phyloP scores from a whole-genome alignment of 2,888 invertebrate genomes.

The Trissolcus japonicus region DNA sequence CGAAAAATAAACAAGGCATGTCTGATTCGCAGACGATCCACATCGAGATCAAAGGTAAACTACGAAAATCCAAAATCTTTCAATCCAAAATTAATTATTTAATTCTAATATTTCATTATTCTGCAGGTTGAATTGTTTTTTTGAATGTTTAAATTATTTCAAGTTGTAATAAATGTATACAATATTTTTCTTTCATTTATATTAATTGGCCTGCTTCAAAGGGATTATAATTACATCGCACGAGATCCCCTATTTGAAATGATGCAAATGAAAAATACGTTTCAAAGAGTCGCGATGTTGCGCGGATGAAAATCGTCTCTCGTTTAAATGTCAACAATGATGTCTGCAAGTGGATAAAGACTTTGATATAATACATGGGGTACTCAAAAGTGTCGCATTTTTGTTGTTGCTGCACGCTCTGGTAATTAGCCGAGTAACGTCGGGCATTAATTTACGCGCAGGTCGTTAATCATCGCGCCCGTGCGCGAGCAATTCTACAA shows the following conservation, averaged over 20 bases:
- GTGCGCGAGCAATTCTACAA: slow-evolving; percentile 29
- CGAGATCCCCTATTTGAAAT: not conserved
- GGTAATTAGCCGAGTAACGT: slow-evolving; percentile 31
- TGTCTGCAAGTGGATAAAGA: slow-evolving; percentile 9
- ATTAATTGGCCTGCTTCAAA: slow-evolving; percentile 4
- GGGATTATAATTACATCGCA: slow-evolving; percentile 8
- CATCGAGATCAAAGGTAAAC: slow-evolving; percentile 77
- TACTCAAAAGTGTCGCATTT: slow-evolving; percentile 26
- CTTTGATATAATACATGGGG: slow-evolving; percentile 16
- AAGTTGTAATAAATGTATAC: not conserved
- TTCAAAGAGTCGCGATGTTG: no score
- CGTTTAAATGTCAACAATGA: not conserved
- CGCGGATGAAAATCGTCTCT: no score
- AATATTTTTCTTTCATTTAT: not conserved
- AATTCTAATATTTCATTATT: not conserved
- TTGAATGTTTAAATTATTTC: not conserved
- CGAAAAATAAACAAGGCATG: slow-evolving; percentile 88
- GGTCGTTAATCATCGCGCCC: slow-evolving; percentile 28
- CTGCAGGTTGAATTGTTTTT: not conserved
- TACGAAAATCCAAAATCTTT: not conserved
- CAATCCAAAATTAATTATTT: not conserved
- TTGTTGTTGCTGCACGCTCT: slow-evolving; percentile 13
- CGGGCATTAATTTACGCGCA: slow-evolving; percentile 15
- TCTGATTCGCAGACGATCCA: slow-evolving; percentile 81
- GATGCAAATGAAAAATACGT: no score